Evolutionary conservation across 2,113 vertebrate genomes (phyloP), one percentile per base, ranked within the genome.

Genomic region (Trematocara nigrifrons): DNA sequence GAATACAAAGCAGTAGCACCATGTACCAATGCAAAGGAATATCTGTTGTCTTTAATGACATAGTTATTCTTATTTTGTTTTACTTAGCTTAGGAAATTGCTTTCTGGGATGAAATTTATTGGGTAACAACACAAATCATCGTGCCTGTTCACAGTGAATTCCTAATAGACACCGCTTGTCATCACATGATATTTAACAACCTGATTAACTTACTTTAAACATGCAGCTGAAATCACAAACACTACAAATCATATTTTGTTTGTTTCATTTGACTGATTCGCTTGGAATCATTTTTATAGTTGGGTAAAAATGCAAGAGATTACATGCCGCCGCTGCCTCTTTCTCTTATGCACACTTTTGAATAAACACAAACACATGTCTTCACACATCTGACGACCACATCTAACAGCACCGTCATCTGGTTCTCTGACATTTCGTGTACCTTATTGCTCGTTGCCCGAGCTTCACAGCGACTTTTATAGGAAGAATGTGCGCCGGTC

Each of bases 401-500:
- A 83, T 86, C 61, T n/a, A 40, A 89, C 61, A 52, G 20, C 29
- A 40, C 77, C 5, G 2, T 85, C 79, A 90, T 59, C 26, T 10
- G 52, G 87, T 80, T 86, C 13, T 31, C 42, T 59, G 51, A 82
- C 3, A 9, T 69, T 57, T 81, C 77, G 85, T 45, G 40, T 51
- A 40, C 80, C 53, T 89, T 7, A 10, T 38, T 20, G 26, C 47
- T 52, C 33, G 52, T 78, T 84, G 85, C 38, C 64, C 3, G 15
- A 84, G 40, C 71, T 10, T 16, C 40, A 40, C 64, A 11, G 33
- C 1, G 2, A 78, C 78, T 83, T 93, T 90, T 81, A 86, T 83
- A 47, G 20, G 61, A 77, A 82, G 85, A 90, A 86, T 11, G 88
- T 88, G 79, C n/a, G 4, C 20, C n/a, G 90, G 89, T 91, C 91